phyloP scores from a whole-genome alignment of 2,888 invertebrate genomes.

The Athalia circularis region DNA sequence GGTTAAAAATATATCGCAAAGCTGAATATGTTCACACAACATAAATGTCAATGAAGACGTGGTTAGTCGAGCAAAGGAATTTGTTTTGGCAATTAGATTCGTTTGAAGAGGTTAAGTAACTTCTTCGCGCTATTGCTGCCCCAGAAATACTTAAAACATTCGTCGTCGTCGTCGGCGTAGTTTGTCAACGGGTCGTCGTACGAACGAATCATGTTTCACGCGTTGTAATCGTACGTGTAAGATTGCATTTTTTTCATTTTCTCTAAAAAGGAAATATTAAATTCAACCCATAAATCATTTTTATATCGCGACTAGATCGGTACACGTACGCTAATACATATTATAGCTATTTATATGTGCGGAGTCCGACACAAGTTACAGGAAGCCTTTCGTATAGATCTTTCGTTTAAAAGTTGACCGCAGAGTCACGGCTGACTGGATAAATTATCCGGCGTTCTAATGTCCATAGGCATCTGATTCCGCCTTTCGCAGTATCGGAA shows the following conservation, averaged over 20 bases:
- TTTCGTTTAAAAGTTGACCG: conserved; percentile 32
- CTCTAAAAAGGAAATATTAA: conserved; percentile 10
- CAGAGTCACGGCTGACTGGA: conserved; percentile 28
- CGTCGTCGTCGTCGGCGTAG: no score
- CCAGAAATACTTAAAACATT: no score
- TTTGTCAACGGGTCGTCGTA: not conserved
- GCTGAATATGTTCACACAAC: not conserved
- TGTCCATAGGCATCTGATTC: conserved; percentile 23
- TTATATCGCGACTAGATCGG: not conserved
- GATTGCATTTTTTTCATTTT: not conserved
- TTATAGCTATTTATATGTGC: not conserved
- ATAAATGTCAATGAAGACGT: conserved; percentile 24
- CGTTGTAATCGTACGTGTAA: no score
- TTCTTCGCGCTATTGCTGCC: not conserved
- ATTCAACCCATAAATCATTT: not conserved
- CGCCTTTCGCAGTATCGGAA: not conserved
- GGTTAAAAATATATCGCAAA: conserved; percentile 1
- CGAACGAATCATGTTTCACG: not conserved
- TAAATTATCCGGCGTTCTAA: conserved; percentile 25
- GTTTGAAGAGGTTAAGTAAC: conserved; percentile 42
- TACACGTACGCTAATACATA: no score
- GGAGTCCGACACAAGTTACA: not conserved
- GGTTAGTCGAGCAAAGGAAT: conserved; percentile 31
- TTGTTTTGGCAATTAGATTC: conserved; percentile 46
- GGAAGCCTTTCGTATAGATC: not conserved